These are phyloP conservation scores for Tenebrosternarchus preto DNA, from an alignment of 2,113 vertebrate genomes.

Conservation along the genomic window DNA sequence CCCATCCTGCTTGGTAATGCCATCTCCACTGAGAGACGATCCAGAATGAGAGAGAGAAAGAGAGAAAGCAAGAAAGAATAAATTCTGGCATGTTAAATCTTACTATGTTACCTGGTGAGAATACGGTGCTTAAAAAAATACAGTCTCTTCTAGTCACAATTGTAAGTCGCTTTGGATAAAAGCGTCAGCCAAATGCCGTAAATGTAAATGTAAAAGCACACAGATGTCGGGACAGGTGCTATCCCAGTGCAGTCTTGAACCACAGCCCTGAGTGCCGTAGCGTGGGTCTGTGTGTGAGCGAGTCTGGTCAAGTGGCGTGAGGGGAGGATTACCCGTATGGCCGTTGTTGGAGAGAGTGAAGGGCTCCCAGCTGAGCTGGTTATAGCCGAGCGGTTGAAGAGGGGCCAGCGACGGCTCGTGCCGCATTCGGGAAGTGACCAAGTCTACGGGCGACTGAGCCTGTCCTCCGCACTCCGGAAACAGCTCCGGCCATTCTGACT, in stretches of 20 bases:
- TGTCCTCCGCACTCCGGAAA: slow-evolving; percentile 81
- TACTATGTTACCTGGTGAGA: too few relatives aligned
- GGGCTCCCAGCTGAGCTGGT: slow-evolving; percentile 59
- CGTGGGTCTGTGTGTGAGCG: slow-evolving; percentile 32
- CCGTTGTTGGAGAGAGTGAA: slow-evolving; percentile 84
- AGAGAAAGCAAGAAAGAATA: too few relatives aligned
- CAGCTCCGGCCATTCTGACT: slow-evolving; percentile 78
- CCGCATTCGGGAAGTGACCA: slow-evolving; percentile 67
- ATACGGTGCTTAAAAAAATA: too few relatives aligned
- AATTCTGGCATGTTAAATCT: too few relatives aligned
- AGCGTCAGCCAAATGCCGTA: too few relatives aligned
- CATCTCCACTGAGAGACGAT: slow-evolving; percentile 72
- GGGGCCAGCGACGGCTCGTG: slow-evolving; percentile 74
- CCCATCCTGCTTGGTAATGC: slow-evolving; percentile 78
- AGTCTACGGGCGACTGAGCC: slow-evolving; percentile 84
- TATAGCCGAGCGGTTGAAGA: slow-evolving; percentile 76
- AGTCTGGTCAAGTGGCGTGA: neutral
- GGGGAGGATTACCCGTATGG: slow-evolving; percentile 81
- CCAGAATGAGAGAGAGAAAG: too few relatives aligned
- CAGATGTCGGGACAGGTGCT: neutral
- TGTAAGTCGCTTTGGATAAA: too few relatives aligned
- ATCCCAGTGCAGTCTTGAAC: neutral
- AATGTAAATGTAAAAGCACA: too few relatives aligned
- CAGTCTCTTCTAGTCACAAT: neutral
- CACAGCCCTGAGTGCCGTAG: neutral